phyloP scores from a whole-genome alignment of 2,888 invertebrate genomes.

The Eupithecia abbreviata region DNA sequence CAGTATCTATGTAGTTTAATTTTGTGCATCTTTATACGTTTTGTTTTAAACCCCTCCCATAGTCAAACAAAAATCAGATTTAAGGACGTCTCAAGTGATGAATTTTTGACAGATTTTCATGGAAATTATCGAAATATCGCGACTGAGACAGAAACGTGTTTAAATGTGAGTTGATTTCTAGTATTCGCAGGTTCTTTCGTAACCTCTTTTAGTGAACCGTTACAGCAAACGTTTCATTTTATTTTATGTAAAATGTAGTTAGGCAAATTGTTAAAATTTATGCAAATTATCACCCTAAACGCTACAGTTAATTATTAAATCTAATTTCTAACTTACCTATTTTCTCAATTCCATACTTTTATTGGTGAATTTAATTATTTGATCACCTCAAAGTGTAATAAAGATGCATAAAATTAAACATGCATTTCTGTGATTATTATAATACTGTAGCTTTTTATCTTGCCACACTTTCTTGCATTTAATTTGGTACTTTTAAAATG shows the following conservation, averaged over 20 bases:
- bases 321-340: not conserved
- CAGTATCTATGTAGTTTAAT: not conserved
- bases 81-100: not conserved
- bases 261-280: not conserved
- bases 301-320: not conserved
- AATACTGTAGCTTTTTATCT: constrained; percentile 51
- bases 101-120: not conserved
- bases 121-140: not conserved
- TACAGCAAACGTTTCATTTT: not conserved
- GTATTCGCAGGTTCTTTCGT: not conserved
- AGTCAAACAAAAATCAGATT: not conserved
- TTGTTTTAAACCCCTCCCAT: not conserved
- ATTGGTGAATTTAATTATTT: not conserved
- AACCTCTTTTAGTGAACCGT: not conserved
- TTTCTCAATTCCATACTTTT: not conserved
- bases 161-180: not conserved
- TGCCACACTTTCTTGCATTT: constrained; percentile 75
- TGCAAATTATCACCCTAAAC: not conserved
- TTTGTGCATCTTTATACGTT: not conserved
- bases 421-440: constrained; percentile 11
- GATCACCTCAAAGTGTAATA: not conserved
- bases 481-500: constrained; percentile 54
- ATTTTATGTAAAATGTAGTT: not conserved
- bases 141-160: not conserved
- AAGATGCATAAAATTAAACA: constrained; percentile 1